phyloP scores from a whole-genome alignment of 2,113 vertebrate genomes.

The Entomyzon cyanotis region DNA sequence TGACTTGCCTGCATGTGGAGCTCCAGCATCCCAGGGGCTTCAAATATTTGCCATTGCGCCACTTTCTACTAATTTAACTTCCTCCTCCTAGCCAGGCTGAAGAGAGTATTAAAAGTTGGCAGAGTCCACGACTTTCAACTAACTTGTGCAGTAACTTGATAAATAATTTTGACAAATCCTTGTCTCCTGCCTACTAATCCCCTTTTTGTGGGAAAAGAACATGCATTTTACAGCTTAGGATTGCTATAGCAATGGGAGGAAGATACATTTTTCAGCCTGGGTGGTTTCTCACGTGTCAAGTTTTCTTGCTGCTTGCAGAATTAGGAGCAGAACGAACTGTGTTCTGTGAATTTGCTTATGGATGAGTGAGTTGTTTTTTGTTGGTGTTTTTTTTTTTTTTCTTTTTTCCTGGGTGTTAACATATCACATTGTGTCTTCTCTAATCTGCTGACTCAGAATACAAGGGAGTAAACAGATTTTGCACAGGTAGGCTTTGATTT shows the following conservation, averaged over 20 bases:
- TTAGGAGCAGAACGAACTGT: background rate
- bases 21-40: background rate
- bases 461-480: background rate
- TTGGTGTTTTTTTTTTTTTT: background rate
- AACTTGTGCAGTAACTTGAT: background rate
- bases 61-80: background rate
- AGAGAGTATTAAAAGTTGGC: background rate
- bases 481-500: background rate
- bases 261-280: background rate
- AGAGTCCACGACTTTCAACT: background rate
- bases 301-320: background rate
- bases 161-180: slow-evolving; percentile 21
- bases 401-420: background rate
- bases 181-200: background rate
- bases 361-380: background rate
- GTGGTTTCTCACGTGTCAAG: background rate
- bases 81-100: background rate
- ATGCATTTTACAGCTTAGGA: background rate
- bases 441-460: background rate
- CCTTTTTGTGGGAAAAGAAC: background rate
- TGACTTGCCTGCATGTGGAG: background rate
- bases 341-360: background rate
- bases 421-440: background rate
- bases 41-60: background rate
- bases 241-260: background rate